A percentile compares a stretch with the other conserved stretches of the same genome.
These are phyloP conservation scores for Drosophila lowei DNA, from an alignment of 1,140 invertebrate species.

Conservation along the genomic window DNA sequence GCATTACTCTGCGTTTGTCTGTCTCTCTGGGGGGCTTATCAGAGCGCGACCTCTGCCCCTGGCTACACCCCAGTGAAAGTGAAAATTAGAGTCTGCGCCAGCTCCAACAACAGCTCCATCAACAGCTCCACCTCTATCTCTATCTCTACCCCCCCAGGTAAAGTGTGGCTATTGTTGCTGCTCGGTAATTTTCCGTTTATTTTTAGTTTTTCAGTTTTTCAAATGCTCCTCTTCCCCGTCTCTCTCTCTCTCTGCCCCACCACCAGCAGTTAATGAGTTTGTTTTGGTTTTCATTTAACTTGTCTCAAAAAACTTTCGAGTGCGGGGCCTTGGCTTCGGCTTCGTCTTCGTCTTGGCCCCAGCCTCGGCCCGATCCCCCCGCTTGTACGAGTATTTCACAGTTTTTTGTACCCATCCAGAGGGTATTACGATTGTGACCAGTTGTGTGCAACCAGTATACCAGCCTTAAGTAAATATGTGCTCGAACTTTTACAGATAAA, in stretches of 20 bases:
- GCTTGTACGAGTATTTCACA: conserved; percentile 6
- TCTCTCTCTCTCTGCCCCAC: neutral
- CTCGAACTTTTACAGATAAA: too few relatives aligned
- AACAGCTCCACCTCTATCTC: too few relatives aligned
- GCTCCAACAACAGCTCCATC: conserved; percentile 7
- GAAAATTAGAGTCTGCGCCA: conserved; percentile 41
- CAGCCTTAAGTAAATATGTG: too few relatives aligned
- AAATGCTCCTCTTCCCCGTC: conserved; percentile 1
- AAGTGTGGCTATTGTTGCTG: conserved; percentile 34
- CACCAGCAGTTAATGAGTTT: conserved; percentile 53
- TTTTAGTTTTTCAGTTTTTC: conserved; percentile 14
- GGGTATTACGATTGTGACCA: too few relatives aligned
- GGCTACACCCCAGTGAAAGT: conserved; percentile 60
- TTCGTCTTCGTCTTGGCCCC: neutral
- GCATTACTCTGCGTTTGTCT: conserved; percentile 13
- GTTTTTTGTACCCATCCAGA: neutral
- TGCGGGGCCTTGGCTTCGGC: too few relatives aligned
- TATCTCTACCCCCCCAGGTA: too few relatives aligned
- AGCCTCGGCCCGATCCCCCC: neutral
- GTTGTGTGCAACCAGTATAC: too few relatives aligned
- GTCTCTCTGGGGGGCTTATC: conserved; percentile 16
- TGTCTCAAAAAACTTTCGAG: conserved; percentile 19
- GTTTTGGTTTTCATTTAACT: conserved; percentile 69
- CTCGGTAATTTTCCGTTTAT: conserved; percentile 67
- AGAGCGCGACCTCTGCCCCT: conserved; percentile 33